These are phyloP conservation scores for Tuberolachnus salignus DNA, from an alignment of 2,888 invertebrate genomes.

Conservation along the genomic window DNA sequence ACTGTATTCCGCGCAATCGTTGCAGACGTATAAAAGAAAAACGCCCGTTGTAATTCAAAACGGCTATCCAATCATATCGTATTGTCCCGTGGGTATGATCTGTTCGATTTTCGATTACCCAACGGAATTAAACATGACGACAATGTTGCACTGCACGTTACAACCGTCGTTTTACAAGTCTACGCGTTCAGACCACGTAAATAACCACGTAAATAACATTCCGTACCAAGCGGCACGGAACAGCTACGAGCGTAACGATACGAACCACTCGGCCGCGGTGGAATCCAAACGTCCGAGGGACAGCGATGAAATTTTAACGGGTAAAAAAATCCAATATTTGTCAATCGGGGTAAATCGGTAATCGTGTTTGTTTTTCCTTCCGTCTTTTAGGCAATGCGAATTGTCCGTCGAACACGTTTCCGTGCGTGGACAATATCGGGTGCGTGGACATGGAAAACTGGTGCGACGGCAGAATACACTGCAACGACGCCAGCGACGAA, in stretches of 20 bases:
- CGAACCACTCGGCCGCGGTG: background rate
- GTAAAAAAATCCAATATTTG: no score
- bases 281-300: background rate
- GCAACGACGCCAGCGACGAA: slow-evolving; percentile 81
- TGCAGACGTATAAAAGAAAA: slow-evolving; percentile 13
- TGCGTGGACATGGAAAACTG: slow-evolving; percentile 63
- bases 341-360: no score
- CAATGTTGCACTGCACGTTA: slow-evolving; percentile 29
- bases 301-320: slow-evolving; percentile 25
- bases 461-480: slow-evolving; percentile 78
- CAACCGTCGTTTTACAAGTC: background rate
- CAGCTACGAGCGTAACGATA: background rate
- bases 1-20: slow-evolving; percentile 39
- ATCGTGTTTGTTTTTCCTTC: background rate
- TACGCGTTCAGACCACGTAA: no score
- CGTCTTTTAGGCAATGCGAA: slow-evolving; percentile 14
- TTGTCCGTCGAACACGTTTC: slow-evolving; percentile 18
- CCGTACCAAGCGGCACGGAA: background rate
- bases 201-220: background rate
- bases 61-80: slow-evolving; percentile 24
- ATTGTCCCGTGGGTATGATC: background rate
- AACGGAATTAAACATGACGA: background rate
- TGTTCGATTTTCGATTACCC: slow-evolving; percentile 16
- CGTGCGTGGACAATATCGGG: slow-evolving; percentile 38
- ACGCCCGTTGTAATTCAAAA: background rate